Conservation (phyloP, 1,140 invertebrate genomes). For the Hirudo medicinalis region DNA sequence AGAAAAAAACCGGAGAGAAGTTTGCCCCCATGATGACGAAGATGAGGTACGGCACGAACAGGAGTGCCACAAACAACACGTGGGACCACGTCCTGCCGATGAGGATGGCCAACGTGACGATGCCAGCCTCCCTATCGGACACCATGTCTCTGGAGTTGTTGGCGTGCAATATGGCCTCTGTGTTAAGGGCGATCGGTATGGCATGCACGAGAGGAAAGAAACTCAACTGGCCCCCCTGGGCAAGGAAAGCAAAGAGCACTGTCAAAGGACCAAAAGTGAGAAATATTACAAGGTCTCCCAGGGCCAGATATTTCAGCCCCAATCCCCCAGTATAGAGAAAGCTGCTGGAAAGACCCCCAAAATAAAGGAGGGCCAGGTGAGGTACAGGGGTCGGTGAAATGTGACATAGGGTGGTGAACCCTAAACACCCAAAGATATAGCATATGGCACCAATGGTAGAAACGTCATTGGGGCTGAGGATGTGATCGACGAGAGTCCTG, state of each 20-base stretch:
- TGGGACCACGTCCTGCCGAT: conserved; percentile 79
- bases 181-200: conserved; percentile 79
- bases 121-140: conserved; percentile 66
- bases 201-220: conserved; percentile 66
- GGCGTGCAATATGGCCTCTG: conserved; percentile 83
- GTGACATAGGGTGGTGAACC: conserved; percentile 63
- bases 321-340: conserved; percentile 64
- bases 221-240: conserved; percentile 65
- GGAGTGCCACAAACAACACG: conserved; percentile 71
- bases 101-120: conserved; percentile 82
- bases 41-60: conserved; percentile 80
- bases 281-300: conserved; percentile 75
- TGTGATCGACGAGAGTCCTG: conserved; percentile 75
- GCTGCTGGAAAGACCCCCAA: conserved; percentile 79
- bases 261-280: conserved; percentile 85
- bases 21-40: conserved; percentile 69
- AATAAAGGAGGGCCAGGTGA: conserved; percentile 80
- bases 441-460: conserved; percentile 71
- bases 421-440: conserved; percentile 72
- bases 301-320: conserved; percentile 79
- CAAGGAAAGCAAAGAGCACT: conserved; percentile 82
- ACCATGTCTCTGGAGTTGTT: conserved; percentile 84
- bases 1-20: conserved; percentile 64
- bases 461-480: conserved; percentile 70
- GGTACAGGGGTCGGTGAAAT: conserved; percentile 81